phyloP scores from a whole-genome alignment of 1,140 invertebrate species.

The Ceratosolen solmsi region DNA sequence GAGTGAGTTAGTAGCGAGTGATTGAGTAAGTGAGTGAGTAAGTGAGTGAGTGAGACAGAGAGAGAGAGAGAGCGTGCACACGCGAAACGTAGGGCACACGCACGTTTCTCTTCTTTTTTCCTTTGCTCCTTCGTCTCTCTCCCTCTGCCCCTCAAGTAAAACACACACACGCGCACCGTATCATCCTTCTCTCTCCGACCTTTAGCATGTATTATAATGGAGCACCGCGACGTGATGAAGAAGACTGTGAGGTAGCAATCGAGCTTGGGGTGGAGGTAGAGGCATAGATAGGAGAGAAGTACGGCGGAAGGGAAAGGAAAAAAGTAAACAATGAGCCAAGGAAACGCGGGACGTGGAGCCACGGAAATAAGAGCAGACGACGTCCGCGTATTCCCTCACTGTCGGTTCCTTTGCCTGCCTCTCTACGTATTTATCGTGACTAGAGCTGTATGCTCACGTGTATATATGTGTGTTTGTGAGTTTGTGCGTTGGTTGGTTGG shows the following conservation, averaged over 20 bases:
- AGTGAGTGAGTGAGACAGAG: background rate
- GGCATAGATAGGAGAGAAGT: background rate
- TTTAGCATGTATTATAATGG: background rate
- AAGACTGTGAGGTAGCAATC: background rate
- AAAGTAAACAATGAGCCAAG: conserved; percentile 13
- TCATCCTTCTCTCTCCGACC: conserved; percentile 45
- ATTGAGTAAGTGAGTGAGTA: background rate
- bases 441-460: background rate
- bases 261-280: background rate
- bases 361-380: conserved; percentile 23
- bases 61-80: background rate
- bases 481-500: background rate
- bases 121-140: background rate
- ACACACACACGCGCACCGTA: conserved; percentile 50
- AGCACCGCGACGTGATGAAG: background rate
- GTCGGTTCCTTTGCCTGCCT: background rate
- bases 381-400: conserved; percentile 10
- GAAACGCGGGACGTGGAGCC: background rate
- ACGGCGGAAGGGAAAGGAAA: conserved; percentile 13
- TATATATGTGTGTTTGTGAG: background rate
- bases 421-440: background rate
- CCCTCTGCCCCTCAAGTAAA: conserved; percentile 6
- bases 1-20: background rate
- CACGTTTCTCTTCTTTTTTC: conserved; percentile 17
- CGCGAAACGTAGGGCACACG: conserved; percentile 20